Evolutionary conservation across 2,888 invertebrate species (phyloP), one percentile per base, ranked within the genome.

Genomic region (Stenolophus ochropezus): DNA sequence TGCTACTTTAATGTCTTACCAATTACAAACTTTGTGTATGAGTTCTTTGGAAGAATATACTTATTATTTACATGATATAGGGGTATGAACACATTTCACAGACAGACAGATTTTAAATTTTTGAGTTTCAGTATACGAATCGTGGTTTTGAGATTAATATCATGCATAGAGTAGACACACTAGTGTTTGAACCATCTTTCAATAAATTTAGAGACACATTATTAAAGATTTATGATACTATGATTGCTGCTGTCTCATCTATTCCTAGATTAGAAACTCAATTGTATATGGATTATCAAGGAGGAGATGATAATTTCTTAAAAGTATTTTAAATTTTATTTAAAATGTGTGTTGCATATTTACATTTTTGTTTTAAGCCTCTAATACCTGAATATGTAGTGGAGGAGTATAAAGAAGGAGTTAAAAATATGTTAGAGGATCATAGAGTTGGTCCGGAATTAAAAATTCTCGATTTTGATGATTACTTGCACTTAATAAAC

Each of bases 1-100:
- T 0, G 94, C 94, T 0, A 94, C 94, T 25, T 91, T 97, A 51
- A 98, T 98, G 98, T 96, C 96, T 0, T 94, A 94, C 85, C 96
- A 97, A 86, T 90, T 98, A 81, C 96, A 97, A 88, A 93, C 93
- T 20, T 88, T 97, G 33, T 96, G 96, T 84, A 90, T 96, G 53
- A 92, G 94, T 85, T 97, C 97, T 2, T 92, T 97, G 86, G 90
- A 92, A 71, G 94, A 95, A 84, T 97, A 93, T 87, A 93, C 95
- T 0, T 90, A 94, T 73, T 96, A 95, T 84, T 91, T 98, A 42
- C 91, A 94, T 84, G 95, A 95, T 87, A 93, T 94, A 84, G 93
- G 93, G 87, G 97, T 96, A 91, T 87, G 90, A 14, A 27, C n/a
- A 23, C 5, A 42, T 42, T 61, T 61, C 33, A 42, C 21, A 18